phyloP scores from a whole-genome alignment of 2,113 vertebrate genomes.

The Vimba vimba region DNA sequence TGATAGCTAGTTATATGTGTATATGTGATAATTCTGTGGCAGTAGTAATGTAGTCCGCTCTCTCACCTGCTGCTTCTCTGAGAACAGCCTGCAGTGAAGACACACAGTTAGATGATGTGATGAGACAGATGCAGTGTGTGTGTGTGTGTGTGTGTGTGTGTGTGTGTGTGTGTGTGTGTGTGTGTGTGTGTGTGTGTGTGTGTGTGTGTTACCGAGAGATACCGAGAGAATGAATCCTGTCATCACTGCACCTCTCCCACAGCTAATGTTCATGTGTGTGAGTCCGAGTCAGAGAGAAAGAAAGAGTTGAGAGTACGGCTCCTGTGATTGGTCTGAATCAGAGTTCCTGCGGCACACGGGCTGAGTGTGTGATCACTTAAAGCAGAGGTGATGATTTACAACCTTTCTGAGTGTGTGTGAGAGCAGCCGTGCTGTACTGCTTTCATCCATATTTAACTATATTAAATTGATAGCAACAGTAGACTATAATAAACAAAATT shows the following conservation, averaged over 20 bases:
- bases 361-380: constrained; percentile 31
- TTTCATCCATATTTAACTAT: background rate
- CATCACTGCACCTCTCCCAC: background rate
- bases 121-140: constrained; percentile 32
- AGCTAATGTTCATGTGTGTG: constrained; percentile 13
- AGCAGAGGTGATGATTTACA: constrained; percentile 31
- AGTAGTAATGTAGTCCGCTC: constrained; percentile 47
- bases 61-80: constrained; percentile 65
- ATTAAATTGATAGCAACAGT: background rate
- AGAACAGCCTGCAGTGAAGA: constrained; percentile 61
- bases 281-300: background rate
- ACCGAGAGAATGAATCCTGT: constrained; percentile 1
- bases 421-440: background rate
- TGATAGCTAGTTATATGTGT: constrained; percentile 7
- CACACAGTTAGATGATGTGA: constrained; percentile 37
- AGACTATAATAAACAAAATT: background rate
- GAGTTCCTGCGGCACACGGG: constrained; percentile 2
- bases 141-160: constrained; percentile 16
- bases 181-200: constrained; percentile 8
- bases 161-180: constrained; percentile 1
- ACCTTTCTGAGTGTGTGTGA: constrained; percentile 16
- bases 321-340: constrained; percentile 24
- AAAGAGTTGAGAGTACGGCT: constrained; percentile 9
- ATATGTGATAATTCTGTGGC: background rate
- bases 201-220: background rate